Evolutionary conservation across 2,888 invertebrate species (phyloP).

Genomic region (Boloria selene): DNA sequence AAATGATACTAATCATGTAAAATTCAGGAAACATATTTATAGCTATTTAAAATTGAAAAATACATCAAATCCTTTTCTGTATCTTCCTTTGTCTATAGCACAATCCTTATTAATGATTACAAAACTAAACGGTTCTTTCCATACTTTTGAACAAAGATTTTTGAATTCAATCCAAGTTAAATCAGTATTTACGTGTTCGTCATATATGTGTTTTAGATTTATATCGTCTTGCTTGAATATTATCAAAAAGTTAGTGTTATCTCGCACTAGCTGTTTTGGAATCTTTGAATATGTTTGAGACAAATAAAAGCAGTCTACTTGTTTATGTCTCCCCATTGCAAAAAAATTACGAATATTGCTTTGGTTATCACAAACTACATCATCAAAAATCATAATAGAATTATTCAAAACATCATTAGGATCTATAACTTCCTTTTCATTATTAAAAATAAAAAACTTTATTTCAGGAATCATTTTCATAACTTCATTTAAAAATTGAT

Average conservation of each 20-base stretch:
- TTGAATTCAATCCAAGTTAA: conserved; percentile 40
- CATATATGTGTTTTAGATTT: conserved; percentile 41
- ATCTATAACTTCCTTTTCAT: conserved; percentile 36
- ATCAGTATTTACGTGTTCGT: conserved; percentile 44
- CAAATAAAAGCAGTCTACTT: conserved; percentile 42
- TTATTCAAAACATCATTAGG: conserved; percentile 35
- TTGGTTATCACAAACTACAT: conserved; percentile 3
- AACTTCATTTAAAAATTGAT: conserved; percentile 32
- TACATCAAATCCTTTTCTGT: conserved; percentile 34
- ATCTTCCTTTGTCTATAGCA: conserved; percentile 39
- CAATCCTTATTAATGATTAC: conserved; percentile 43
- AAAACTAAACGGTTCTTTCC: conserved; percentile 31
- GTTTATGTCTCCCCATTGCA: conserved; percentile 35
- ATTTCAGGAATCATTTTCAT: conserved; percentile 27
- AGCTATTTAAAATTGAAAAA: conserved; percentile 18
- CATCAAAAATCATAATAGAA: too few species aligned
- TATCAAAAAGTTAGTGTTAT: conserved; percentile 43
- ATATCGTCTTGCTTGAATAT: conserved; percentile 46
- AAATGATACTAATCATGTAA: too few species aligned
- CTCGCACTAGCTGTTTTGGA: conserved; percentile 47
- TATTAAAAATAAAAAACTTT: conserved; percentile 25
- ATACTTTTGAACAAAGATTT: conserved; percentile 35
- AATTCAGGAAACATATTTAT: too few species aligned
- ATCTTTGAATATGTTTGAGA: conserved; percentile 48
- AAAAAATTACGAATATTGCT: conserved; percentile 38